phyloP scores from a whole-genome alignment of 2,797 vertebrate species.

The Apogon talboti region DNA sequence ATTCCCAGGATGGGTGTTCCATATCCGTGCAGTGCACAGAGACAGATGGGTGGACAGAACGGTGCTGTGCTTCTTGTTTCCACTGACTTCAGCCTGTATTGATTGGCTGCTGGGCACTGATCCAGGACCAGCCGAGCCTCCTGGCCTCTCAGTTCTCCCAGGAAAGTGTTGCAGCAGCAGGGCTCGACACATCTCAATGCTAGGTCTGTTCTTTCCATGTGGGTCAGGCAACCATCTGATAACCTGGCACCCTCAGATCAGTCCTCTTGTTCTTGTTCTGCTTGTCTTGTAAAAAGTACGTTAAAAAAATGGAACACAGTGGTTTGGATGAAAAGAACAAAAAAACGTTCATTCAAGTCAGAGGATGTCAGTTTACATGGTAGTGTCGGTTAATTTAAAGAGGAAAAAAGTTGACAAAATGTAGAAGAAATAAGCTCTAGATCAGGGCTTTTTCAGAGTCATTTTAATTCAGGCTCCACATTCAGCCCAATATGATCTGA shows the following conservation, averaged over 20 bases:
- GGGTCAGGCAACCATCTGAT: constrained; percentile 80
- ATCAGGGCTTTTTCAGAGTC: too few relatives aligned
- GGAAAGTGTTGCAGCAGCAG: constrained; percentile 68
- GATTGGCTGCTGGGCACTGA: constrained; percentile 79
- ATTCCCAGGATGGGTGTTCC: constrained; percentile 71
- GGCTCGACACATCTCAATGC: constrained; percentile 70
- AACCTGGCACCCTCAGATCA: constrained; percentile 53
- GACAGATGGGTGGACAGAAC: constrained; percentile 33
- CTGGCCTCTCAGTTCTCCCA: constrained; percentile 67
- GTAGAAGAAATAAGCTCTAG: neutral
- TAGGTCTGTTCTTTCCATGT: constrained; percentile 77
- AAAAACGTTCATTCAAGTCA: neutral
- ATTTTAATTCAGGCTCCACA: too few relatives aligned
- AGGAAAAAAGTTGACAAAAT: constrained; percentile 1
- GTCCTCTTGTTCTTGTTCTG: constrained; percentile 6
- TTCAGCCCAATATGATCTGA: too few relatives aligned
- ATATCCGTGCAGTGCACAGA: constrained; percentile 64
- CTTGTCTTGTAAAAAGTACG: neutral
- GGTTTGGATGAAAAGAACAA: too few relatives aligned
- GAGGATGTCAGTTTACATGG: neutral
- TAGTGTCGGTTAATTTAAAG: neutral
- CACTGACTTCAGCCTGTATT: constrained; percentile 81
- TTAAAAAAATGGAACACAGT: neutral
- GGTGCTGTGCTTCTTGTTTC: constrained; percentile 68
- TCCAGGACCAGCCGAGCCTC: constrained; percentile 70